phyloP scores from a whole-genome alignment of 2,888 invertebrate genomes.

The Lottia scabra region DNA sequence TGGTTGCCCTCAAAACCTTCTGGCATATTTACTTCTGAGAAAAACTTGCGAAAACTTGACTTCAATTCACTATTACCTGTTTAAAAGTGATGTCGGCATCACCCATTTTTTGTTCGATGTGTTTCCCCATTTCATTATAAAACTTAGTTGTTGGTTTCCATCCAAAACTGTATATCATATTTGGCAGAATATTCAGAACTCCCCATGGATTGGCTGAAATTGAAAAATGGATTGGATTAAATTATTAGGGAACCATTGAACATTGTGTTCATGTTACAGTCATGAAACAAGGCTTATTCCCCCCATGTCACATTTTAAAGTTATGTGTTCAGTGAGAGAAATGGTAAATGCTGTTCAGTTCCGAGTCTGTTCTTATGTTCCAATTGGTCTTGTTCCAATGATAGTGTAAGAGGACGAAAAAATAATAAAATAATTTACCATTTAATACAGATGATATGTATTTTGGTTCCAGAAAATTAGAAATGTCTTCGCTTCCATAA shows the following conservation, averaged over 20 bases:
- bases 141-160: slow-evolving; percentile 60
- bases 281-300: too few species aligned
- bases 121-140: slow-evolving; percentile 57
- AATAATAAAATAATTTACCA: not conserved
- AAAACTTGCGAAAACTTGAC: too few species aligned
- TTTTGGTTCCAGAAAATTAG: slow-evolving; percentile 44
- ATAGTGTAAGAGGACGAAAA: not conserved
- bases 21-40: too few species aligned
- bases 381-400: too few species aligned
- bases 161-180: slow-evolving; percentile 51
- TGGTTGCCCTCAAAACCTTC: too few species aligned
- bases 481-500: slow-evolving; percentile 50
- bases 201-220: slow-evolving; percentile 54
- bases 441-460: not conserved
- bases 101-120: slow-evolving; percentile 43
- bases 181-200: slow-evolving; percentile 52
- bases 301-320: too few species aligned
- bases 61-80: slow-evolving; percentile 33
- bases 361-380: too few species aligned
- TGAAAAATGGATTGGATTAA: not conserved
- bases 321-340: too few species aligned
- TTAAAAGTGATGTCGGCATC: slow-evolving; percentile 50
- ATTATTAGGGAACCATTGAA: too few species aligned
- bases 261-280: too few species aligned
- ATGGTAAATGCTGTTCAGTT: too few species aligned